Percentiles rank a stretch among this genome's conserved stretches.
Conservation (phyloP, 2,797 vertebrate genomes). For the Ptychadena robeensis region DNA sequence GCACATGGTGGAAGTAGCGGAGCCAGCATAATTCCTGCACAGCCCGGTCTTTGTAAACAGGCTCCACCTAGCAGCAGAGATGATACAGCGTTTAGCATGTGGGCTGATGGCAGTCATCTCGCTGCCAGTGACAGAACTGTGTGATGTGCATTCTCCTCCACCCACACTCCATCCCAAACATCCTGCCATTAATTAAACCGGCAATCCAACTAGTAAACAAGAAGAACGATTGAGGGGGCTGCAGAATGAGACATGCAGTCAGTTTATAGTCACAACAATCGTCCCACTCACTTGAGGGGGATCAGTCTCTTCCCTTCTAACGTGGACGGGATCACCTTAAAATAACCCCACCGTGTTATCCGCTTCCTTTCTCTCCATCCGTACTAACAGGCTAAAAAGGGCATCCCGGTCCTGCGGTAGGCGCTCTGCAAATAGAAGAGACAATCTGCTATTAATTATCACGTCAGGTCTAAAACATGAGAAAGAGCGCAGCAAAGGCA, state of each 20-base stretch:
- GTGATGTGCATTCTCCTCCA: conserved; percentile 74
- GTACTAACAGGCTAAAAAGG: conserved; percentile 89
- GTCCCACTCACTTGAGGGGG: conserved; percentile 68
- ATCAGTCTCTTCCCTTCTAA: conserved; percentile 50
- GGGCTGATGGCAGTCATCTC: conserved; percentile 68
- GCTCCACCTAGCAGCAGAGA: conserved; percentile 66
- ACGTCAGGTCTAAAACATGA: conserved; percentile 71
- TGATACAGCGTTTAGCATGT: conserved; percentile 62
- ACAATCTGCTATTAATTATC: conserved; percentile 83
- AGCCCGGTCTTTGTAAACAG: conserved; percentile 62
- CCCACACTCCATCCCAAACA: conserved; percentile 78
- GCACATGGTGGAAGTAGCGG: not conserved
- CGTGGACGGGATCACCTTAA: conserved; percentile 69
- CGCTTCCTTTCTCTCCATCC: conserved; percentile 64
- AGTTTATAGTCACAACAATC: conserved; percentile 75
- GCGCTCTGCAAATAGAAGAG: conserved; percentile 79
- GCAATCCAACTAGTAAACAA: conserved; percentile 76
- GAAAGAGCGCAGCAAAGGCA: conserved; percentile 69
- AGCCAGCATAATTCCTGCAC: not conserved
- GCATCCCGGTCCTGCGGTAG: conserved; percentile 88
- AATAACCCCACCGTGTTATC: conserved; percentile 66
- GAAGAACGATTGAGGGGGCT: conserved; percentile 71
- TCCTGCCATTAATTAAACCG: conserved; percentile 83
- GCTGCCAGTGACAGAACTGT: conserved; percentile 69
- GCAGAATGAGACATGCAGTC: conserved; percentile 72